Evolutionary conservation across 1,140 invertebrate genomes (phyloP).

Genomic region (Aphaenogaster floridana): DNA sequence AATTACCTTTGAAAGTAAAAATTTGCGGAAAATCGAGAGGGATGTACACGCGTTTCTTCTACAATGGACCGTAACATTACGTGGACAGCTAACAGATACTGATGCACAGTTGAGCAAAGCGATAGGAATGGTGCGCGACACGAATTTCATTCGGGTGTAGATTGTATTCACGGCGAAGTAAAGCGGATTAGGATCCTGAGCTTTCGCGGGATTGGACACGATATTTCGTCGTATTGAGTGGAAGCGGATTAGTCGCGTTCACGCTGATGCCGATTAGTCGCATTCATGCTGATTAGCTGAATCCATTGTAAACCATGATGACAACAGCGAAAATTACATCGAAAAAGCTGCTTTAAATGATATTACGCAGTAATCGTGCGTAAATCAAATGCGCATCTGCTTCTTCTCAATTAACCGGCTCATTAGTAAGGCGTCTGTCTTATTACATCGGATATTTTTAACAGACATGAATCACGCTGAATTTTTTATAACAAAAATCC

Average conservation of each 20-base stretch:
- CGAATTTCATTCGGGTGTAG: not conserved
- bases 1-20: not conserved
- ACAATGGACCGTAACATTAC: constrained; percentile 3
- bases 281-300: constrained; percentile 46
- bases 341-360: constrained; percentile 52
- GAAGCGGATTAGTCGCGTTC: constrained; percentile 49
- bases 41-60: not conserved
- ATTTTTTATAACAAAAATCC: not conserved
- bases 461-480: not conserved
- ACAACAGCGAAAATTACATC: constrained; percentile 42
- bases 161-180: constrained; percentile 25
- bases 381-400: constrained; percentile 36
- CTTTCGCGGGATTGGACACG: constrained; percentile 40
- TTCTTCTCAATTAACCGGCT: constrained; percentile 53
- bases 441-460: not conserved
- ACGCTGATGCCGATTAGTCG: constrained; percentile 57
- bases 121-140: not conserved
- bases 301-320: constrained; percentile 36
- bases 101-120: constrained; percentile 16
- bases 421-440: constrained; percentile 57
- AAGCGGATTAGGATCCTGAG: constrained; percentile 64
- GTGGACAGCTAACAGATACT: not conserved
- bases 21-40: not conserved
- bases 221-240: constrained; percentile 59
- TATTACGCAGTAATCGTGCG: not conserved